Evolutionary conservation across 1,140 invertebrate genomes (phyloP), one percentile per base, ranked within the genome.

Genomic region (Fragariocoptes setiger): DNA sequence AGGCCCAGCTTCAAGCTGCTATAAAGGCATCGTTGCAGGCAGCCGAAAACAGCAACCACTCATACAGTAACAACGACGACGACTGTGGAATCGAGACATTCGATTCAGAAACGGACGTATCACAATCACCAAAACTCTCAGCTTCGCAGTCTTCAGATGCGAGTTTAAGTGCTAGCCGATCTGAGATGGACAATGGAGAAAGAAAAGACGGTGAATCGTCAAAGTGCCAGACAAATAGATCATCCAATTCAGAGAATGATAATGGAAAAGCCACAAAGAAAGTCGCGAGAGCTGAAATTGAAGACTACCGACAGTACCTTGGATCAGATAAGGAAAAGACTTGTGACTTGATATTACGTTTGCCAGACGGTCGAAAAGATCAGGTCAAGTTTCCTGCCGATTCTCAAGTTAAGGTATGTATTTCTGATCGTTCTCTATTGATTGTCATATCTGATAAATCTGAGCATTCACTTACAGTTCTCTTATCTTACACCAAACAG

Each of bases 1-100:
- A 61, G 21, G 53, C 51, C 43, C 62, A 63, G 44, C 38, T 64
- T 40, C 52, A 59, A 46, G 58, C 59, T 38, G 62, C 62, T 13
- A 60, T 64, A 41, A 47, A 55, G 44, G 59, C 60, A 4, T 64
- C 62, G 1, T 41, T 63, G 22, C 37, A 46, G 41, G 37, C 35
- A 12, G 45, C 39, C 14, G 43, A 42, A 19, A 36, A 19, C n/a
- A 31, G 41, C 15, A 19, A 36, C 25, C 45, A 44, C 40, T 36
- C 40, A 13, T 22, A 21, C 5, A 31, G 45, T 19, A 50, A 52
- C 4, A 50, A 47, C 5, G 50, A 48, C 15, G 50, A 52, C 19
- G 52, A 53, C 19, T 49, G 48, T 37, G 55, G 55, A 19, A 39
- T 58, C 16, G 57, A 61, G 49, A 58, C 57, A 8, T 58, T 57